These are phyloP conservation scores for Meghimatium bilineatum DNA, from an alignment of 2,888 invertebrate species.

Conservation along the genomic window DNA sequence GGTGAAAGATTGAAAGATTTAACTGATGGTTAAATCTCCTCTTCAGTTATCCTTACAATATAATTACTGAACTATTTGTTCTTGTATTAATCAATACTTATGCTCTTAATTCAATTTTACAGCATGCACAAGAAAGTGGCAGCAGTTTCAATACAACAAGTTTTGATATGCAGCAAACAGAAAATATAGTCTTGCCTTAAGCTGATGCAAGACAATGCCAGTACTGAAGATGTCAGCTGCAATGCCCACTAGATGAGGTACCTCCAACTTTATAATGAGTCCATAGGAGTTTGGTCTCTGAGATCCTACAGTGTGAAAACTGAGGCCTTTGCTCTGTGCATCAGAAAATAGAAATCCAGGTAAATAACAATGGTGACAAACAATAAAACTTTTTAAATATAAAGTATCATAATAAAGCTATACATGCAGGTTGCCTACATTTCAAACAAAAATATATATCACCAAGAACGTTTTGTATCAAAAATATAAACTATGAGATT, in stretches of 20 bases:
- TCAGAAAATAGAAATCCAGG: not conserved
- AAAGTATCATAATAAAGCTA: too few species aligned
- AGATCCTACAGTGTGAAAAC: slow-evolving; percentile 80
- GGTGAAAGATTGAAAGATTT: too few species aligned
- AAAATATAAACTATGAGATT: too few species aligned
- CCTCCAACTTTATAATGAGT: slow-evolving; percentile 83
- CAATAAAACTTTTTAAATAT: not conserved
- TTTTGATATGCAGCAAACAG: not conserved
- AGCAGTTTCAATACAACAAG: not conserved
- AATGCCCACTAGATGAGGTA: slow-evolving; percentile 93
- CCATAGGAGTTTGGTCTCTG: slow-evolving; percentile 68
- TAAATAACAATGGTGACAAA: not conserved
- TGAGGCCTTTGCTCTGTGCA: slow-evolving; percentile 69
- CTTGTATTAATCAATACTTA: too few species aligned
- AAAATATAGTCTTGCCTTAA: slow-evolving; percentile 80
- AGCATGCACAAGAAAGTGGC: not conserved
- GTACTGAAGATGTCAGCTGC: slow-evolving; percentile 93
- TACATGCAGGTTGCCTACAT: too few species aligned
- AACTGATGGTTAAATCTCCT: too few species aligned
- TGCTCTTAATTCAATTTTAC: not conserved
- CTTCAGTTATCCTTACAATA: too few species aligned
- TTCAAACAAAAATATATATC: too few species aligned
- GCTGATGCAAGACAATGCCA: slow-evolving; percentile 92
- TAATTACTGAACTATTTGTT: too few species aligned
- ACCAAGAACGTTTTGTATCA: too few species aligned